Evolutionary conservation across 2,113 vertebrate species (phyloP), one percentile per base, ranked within the genome.

Genomic region (Oryzias curvinotus): DNA sequence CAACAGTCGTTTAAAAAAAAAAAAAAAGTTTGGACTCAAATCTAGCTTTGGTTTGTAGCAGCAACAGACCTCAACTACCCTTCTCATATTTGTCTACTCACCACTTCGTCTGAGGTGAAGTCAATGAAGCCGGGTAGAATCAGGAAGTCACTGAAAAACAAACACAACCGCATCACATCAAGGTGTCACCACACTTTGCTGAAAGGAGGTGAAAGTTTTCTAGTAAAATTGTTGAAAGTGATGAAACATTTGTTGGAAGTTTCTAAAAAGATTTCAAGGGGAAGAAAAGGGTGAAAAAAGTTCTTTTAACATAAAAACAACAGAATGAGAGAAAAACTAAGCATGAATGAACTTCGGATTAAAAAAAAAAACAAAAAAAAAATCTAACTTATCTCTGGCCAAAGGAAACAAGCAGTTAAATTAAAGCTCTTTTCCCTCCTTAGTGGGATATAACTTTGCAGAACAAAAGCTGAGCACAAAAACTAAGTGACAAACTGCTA

Each of bases 131-230:
- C 89, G 3, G 89, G 89, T 7, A 90, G 73, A 48, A 90, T 90
- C 78, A 90, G 83, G 83, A 90, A 90, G 68, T 90, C 89, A 70
- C 89, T 90, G 85, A 59, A 89, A 90, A 78, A 90, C 68, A 89
- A 73, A 17, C n/a, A 71, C 57, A 71, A 42, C 64, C 44, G 14
- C 18, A 75, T 23, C 21, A 23, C 21, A 23, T 23, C 21, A 23
- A 23, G 21, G n/a, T 58, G 60, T 82, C 44, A 1, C 12, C 8
- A 36, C 36, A 45, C 3, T 45, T 17, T 17, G 15, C 14, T 45
- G 15, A 17, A 14, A 17, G 5, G 45, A 10, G 7, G 30, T 10
- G 30, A 36, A 36, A 7, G 36, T 12, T 36, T 36, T 36, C 1
- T 36, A 36, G 12, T 36, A 36, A 12, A 36, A 12, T 36, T 36